Conservation (phyloP, 1,140 invertebrate genomes). For the Oreohelix idahoensis region DNA sequence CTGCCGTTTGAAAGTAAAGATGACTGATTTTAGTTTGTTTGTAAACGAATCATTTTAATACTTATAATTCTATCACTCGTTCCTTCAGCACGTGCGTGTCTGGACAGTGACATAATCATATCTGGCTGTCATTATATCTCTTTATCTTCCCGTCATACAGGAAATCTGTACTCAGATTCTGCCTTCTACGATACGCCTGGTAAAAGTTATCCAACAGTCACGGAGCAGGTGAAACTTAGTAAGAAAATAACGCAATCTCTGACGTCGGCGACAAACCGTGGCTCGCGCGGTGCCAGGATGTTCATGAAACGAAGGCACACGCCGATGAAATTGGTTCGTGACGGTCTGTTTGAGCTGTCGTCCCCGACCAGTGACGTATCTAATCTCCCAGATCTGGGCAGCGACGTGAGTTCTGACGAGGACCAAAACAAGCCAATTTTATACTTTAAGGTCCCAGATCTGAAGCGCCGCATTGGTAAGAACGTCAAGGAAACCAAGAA, state of each 20-base stretch:
- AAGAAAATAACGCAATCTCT: constrained; percentile 92
- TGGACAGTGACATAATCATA: not conserved
- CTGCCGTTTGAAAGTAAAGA: too few species aligned
- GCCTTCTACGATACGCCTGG: constrained; percentile 87
- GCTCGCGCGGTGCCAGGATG: constrained; percentile 94
- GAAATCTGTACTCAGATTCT: constrained; percentile 92
- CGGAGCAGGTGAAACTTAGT: constrained; percentile 93
- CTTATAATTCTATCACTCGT: too few species aligned
- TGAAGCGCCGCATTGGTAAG: constrained; percentile 49
- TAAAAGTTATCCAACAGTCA: constrained; percentile 90
- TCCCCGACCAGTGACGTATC: constrained; percentile 52
- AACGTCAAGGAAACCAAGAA: constrained; percentile 51
- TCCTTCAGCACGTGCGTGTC: too few species aligned
- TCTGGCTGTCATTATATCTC: not conserved
- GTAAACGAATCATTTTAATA: too few species aligned
- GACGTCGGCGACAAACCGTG: constrained; percentile 90
- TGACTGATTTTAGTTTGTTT: too few species aligned
- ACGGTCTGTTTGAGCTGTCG: constrained; percentile 81
- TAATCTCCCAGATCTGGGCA: constrained; percentile 55
- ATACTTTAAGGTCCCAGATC: too few species aligned
- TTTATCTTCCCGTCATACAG: constrained; percentile 73
- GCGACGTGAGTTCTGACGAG: constrained; percentile 51
- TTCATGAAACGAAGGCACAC: constrained; percentile 94
- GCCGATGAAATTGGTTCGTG: constrained; percentile 94
- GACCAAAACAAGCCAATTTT: too few species aligned